These are phyloP conservation scores for Acrocephalus arundinaceus DNA, from an alignment of 2,113 vertebrate species.

Conservation along the genomic window DNA sequence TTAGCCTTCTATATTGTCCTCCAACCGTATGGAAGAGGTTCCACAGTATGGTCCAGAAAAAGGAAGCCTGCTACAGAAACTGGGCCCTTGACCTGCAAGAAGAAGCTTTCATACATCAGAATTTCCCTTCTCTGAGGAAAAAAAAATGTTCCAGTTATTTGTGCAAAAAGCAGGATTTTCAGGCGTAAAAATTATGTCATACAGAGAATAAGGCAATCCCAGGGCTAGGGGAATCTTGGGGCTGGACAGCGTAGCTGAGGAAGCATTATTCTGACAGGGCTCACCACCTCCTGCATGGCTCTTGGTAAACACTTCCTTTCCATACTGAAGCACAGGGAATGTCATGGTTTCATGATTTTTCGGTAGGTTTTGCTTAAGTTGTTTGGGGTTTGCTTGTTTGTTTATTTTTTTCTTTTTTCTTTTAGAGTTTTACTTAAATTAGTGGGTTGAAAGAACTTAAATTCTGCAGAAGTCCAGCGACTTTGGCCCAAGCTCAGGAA, in stretches of 20 bases:
- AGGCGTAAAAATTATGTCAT: background rate
- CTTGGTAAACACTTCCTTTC: background rate
- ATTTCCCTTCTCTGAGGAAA: background rate
- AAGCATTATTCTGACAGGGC: background rate
- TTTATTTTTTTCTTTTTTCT: too few species aligned
- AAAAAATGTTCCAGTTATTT: background rate
- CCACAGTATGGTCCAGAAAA: background rate
- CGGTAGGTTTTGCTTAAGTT: background rate
- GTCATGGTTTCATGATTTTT: background rate
- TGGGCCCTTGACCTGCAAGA: background rate
- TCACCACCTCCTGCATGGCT: background rate
- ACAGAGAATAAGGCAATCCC: background rate
- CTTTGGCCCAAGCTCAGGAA: background rate
- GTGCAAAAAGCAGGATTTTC: background rate
- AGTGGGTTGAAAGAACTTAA: background rate
- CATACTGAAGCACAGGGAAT: background rate
- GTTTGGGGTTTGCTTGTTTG: background rate
- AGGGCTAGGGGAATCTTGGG: background rate
- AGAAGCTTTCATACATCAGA: background rate
- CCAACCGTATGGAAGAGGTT: background rate
- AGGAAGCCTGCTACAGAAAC: background rate
- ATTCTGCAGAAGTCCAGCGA: background rate
- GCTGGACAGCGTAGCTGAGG: background rate
- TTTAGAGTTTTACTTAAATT: background rate
- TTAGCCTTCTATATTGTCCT: constrained; percentile 6